Evolutionary conservation across 2,888 invertebrate genomes (phyloP).

Genomic region (Drosophila koepferae): DNA sequence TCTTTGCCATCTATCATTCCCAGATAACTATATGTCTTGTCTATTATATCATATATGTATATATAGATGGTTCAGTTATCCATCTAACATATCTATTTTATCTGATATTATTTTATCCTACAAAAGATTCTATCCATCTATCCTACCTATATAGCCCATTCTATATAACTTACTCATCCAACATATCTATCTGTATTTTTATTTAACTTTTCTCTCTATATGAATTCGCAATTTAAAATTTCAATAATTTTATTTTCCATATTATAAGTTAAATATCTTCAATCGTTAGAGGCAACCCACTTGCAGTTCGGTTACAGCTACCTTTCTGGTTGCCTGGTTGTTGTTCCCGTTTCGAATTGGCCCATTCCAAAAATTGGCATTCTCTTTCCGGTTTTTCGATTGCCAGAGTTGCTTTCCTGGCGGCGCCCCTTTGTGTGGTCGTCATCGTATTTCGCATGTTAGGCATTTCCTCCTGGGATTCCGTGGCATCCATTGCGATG

Average conservation of each 20-base stretch:
- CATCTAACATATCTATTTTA: not conserved
- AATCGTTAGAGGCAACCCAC: constrained; percentile 23
- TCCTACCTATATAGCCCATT: not conserved
- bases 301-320: not conserved
- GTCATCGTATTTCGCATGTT: constrained; percentile 52
- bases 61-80: not conserved
- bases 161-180: not conserved
- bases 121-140: too few relatives aligned
- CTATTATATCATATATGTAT: not conserved
- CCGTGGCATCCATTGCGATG: constrained; percentile 43
- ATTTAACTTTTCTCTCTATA: not conserved
- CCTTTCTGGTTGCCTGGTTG: constrained; percentile 20
- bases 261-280: not conserved
- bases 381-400: constrained; percentile 11
- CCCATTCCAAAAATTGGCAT: not conserved
- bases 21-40: not conserved
- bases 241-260: not conserved
- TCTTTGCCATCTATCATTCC: not conserved
- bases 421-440: constrained; percentile 41
- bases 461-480: constrained; percentile 65
- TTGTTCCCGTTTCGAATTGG: not conserved
- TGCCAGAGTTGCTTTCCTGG: not conserved
- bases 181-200: not conserved
- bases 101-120: not conserved
- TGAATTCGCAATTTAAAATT: too few relatives aligned